phyloP scores from a whole-genome alignment of 2,797 vertebrate species.

The Pseudochirops cupreus region DNA sequence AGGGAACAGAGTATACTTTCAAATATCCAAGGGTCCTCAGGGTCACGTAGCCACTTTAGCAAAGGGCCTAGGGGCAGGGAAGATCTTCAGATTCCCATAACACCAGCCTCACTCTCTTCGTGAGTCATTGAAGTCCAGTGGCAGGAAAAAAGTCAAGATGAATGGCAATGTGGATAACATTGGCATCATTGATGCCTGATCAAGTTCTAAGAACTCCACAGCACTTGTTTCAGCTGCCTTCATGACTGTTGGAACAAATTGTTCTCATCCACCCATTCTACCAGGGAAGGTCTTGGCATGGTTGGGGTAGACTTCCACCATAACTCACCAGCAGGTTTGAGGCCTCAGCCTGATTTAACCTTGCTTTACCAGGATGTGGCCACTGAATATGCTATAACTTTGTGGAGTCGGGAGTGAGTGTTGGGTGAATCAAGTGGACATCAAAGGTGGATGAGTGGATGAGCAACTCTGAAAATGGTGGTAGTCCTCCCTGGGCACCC shows the following conservation, averaged over 20 bases:
- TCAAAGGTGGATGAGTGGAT: background rate
- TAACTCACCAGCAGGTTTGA: background rate
- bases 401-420: background rate
- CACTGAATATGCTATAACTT: background rate
- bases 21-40: no score
- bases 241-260: background rate
- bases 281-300: background rate
- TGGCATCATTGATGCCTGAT: background rate
- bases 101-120: background rate
- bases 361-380: background rate
- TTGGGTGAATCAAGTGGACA: background rate
- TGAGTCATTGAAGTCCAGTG: background rate
- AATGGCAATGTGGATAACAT: background rate
- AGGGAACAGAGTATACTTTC: no score
- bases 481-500: background rate
- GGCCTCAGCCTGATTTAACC: background rate
- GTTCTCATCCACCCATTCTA: background rate
- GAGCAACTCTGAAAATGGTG: background rate
- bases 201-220: background rate
- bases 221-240: background rate
- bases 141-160: background rate
- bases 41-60: no score
- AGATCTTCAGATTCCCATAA: no score
- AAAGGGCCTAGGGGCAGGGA: no score
- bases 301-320: background rate